Evolutionary conservation across 2,113 vertebrate genomes (phyloP).

Genomic region (Corydoras sp.): DNA sequence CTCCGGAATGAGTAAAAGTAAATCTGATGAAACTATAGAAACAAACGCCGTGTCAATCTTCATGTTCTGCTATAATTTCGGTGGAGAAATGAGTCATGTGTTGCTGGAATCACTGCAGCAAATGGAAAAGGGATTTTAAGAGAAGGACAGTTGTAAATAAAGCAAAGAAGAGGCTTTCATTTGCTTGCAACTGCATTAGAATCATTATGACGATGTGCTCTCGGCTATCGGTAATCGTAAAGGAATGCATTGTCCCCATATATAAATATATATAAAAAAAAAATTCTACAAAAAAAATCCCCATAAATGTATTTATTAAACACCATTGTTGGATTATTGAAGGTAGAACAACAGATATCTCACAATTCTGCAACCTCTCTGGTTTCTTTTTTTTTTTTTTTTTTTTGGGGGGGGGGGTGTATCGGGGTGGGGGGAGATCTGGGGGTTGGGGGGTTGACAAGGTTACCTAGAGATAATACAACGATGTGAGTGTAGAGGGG

Average conservation of each 20-base stretch:
- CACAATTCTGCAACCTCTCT: slow-evolving; percentile 41
- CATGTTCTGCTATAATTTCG: background rate
- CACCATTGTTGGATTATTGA: slow-evolving; percentile 40
- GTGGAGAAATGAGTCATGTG: background rate
- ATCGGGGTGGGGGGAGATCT: no score
- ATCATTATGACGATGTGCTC: background rate
- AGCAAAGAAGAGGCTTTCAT: background rate
- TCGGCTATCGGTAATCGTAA: background rate
- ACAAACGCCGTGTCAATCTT: background rate
- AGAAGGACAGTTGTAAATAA: background rate
- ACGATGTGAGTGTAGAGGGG: slow-evolving; percentile 50
- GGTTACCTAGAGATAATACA: slow-evolving; percentile 67
- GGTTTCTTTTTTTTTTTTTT: no score
- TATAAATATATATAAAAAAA: no score
- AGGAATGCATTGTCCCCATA: background rate
- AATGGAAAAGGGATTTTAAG: background rate
- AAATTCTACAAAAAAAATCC: no score
- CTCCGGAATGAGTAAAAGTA: no score
- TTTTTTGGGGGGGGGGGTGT: no score
- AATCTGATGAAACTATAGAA: background rate
- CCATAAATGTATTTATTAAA: background rate
- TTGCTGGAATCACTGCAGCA: background rate
- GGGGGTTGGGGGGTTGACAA: slow-evolving; percentile 47
- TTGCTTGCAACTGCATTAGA: background rate
- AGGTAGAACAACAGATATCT: slow-evolving; percentile 39